phyloP scores from a whole-genome alignment of 2,888 invertebrate genomes.

The Homarus gammarus region DNA sequence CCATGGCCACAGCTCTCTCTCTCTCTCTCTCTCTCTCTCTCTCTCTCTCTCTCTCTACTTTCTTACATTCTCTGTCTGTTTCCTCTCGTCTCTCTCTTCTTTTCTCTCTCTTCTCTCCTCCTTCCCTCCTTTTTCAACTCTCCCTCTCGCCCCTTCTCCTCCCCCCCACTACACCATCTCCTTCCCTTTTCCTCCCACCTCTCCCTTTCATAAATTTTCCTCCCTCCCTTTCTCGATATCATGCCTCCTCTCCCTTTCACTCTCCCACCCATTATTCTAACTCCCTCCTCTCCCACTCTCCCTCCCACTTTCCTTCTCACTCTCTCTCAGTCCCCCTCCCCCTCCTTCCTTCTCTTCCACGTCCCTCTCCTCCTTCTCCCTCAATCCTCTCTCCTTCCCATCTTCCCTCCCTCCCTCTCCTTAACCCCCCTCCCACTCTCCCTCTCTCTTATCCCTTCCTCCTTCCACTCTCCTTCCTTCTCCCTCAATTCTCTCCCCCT shows the following conservation, averaged over 20 bases:
- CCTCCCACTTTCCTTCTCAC: not conserved
- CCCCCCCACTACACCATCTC: not conserved
- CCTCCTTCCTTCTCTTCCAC: not conserved
- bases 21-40: not conserved
- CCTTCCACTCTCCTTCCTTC: conserved; percentile 6
- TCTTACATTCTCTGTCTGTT: too few relatives aligned
- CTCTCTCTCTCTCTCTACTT: not conserved
- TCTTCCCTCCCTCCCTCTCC: conserved; percentile 8
- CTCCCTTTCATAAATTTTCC: not conserved
- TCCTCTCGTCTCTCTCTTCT: not conserved
- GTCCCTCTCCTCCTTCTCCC: not conserved
- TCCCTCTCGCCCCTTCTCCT: not conserved
- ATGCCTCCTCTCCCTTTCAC: conserved; percentile 12
- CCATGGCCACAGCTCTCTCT: too few relatives aligned
- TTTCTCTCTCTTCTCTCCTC: conserved; percentile 6
- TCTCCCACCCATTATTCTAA: too few relatives aligned
- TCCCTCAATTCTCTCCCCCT: conserved; percentile 19
- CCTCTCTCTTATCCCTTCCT: conserved; percentile 7
- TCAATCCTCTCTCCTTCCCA: not conserved
- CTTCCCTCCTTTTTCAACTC: not conserved
- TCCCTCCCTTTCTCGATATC: not conserved
- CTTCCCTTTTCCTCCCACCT: not conserved
- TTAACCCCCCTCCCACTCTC: not conserved
- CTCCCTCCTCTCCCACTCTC: conserved; percentile 32
- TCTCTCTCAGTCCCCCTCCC: too few relatives aligned